phyloP scores from a whole-genome alignment of 1,140 invertebrate genomes.

The Drosophila erecta region DNA sequence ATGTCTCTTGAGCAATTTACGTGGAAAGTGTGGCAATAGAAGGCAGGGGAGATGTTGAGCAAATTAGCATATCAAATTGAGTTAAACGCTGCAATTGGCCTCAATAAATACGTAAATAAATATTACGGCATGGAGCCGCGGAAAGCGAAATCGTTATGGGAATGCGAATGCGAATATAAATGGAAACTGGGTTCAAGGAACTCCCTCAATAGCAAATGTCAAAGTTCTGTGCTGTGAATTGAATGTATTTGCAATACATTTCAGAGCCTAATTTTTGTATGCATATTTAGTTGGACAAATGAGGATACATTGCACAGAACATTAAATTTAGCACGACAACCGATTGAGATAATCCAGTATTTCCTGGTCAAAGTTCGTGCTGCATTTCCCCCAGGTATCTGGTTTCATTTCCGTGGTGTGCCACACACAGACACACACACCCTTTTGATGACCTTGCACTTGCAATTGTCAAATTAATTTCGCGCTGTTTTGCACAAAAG shows the following conservation, averaged over 20 bases:
- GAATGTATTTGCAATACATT: neutral
- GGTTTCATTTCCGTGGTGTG: neutral
- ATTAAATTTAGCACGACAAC: neutral
- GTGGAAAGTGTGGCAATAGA: conserved; percentile 45
- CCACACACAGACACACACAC: neutral
- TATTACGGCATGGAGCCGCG: conserved; percentile 35
- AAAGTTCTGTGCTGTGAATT: conserved; percentile 8
- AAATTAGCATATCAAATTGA: conserved; percentile 81
- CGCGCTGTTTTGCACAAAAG: conserved; percentile 18
- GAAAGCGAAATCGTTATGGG: conserved; percentile 36
- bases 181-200: conserved; percentile 22
- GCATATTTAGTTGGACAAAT: too few species aligned
- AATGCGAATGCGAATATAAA: conserved; percentile 5
- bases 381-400: conserved; percentile 3
- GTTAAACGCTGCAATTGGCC: conserved; percentile 68
- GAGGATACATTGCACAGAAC: too few species aligned
- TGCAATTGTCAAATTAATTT: conserved; percentile 43
- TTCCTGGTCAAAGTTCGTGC: conserved; percentile 5
- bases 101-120: conserved; percentile 44
- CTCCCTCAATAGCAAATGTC: conserved; percentile 16
- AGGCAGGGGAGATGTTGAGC: conserved; percentile 38
- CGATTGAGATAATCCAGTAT: neutral
- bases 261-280: too few species aligned
- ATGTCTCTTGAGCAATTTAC: conserved; percentile 20
- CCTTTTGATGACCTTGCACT: conserved; percentile 33